These are phyloP conservation scores for Gallinago stenura DNA, from an alignment of 2,797 vertebrate species.

Conservation along the genomic window DNA sequence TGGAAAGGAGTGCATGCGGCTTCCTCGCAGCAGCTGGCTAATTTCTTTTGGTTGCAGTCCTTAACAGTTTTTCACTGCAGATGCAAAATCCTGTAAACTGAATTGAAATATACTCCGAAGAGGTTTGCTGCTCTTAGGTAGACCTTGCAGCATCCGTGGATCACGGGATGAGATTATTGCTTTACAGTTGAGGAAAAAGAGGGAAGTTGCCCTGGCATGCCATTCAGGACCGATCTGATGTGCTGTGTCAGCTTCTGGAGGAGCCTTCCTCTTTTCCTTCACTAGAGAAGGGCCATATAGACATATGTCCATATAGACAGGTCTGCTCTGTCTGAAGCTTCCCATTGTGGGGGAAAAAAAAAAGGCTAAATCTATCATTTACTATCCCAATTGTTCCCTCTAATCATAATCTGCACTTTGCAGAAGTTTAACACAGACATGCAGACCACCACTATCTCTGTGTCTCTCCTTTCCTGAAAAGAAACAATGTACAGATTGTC, in stretches of 20 bases:
- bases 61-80: background rate
- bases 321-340: background rate
- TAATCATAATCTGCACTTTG: background rate
- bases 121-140: background rate
- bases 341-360: background rate
- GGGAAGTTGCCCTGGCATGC: background rate
- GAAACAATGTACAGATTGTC: background rate
- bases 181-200: background rate
- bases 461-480: background rate
- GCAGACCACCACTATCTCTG: rapidly evolving
- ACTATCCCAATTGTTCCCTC: background rate
- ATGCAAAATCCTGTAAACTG: background rate
- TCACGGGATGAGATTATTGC: background rate
- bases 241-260: rapidly evolving
- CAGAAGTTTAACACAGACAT: background rate
- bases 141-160: rapidly evolving
- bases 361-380: no score
- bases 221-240: background rate
- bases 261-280: background rate
- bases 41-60: background rate
- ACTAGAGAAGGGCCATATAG: background rate
- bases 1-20: background rate
- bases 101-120: background rate
- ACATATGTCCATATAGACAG: background rate
- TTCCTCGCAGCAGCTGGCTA: background rate